Evolutionary conservation across 2,113 vertebrate genomes (phyloP).

Genomic region (Crotalus horridus): DNA sequence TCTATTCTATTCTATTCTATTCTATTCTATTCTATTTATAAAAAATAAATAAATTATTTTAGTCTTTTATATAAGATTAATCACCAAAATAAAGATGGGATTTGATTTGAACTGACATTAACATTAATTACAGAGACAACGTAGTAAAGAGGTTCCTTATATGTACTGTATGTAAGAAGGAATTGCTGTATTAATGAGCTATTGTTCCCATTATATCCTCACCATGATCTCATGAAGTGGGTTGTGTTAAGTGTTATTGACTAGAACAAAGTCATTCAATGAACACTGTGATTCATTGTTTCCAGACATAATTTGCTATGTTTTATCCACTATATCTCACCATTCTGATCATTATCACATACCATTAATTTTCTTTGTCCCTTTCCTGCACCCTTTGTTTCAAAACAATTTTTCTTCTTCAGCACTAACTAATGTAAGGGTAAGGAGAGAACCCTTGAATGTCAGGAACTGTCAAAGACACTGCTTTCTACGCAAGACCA

Average conservation of each 20-base stretch:
- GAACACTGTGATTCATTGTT: background rate
- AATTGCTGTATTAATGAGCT: background rate
- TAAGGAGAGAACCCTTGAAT: background rate
- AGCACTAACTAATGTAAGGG: background rate
- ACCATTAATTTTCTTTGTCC: background rate
- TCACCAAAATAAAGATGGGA: background rate
- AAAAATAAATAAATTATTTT: background rate
- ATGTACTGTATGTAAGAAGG: background rate
- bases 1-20: no score
- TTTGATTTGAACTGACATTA: background rate
- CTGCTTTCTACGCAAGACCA: conserved; percentile 3
- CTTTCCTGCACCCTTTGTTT: background rate
- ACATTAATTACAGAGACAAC: background rate
- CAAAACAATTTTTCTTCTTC: no score
- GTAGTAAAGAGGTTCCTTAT: background rate
- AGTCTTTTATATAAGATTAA: background rate
- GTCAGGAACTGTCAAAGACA: conserved; percentile 12
- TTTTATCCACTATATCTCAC: background rate
- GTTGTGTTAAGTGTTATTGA: background rate
- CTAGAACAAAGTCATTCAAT: background rate
- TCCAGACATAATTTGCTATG: background rate
- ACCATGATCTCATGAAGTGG: background rate
- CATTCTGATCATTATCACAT: background rate
- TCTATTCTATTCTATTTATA: no score
- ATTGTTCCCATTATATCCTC: background rate